phyloP scores from a whole-genome alignment of 35 echinoderm and acorn worm genomes.

The Apostichopus japonicus region DNA sequence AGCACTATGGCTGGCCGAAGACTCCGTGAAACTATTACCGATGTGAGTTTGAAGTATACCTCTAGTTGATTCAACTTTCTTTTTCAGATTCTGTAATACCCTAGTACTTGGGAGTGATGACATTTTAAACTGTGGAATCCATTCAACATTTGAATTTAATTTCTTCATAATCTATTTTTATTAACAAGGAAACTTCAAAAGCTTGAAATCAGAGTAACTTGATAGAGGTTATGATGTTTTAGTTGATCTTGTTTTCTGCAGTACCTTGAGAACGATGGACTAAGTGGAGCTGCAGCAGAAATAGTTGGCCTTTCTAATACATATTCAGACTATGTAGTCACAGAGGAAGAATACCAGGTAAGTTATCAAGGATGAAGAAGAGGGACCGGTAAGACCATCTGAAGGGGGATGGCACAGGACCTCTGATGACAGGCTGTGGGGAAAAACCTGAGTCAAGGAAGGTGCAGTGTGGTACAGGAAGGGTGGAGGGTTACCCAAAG shows the following conservation, averaged over 20 bases:
- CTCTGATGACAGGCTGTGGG: too few relatives aligned
- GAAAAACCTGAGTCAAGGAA: too few relatives aligned
- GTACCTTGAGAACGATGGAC: constrained; percentile 51
- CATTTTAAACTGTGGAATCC: too few relatives aligned
- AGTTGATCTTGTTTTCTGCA: neutral
- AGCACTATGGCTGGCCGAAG: constrained; percentile 94
- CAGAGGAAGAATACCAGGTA: constrained; percentile 89
- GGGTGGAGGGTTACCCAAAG: too few relatives aligned
- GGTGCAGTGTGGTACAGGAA: too few relatives aligned
- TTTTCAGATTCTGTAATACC: neutral
- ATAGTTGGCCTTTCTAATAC: constrained; percentile 87
- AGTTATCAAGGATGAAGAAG: neutral
- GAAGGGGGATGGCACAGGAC: too few relatives aligned
- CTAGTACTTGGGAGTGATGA: neutral
- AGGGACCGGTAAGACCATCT: neutral
- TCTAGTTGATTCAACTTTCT: neutral
- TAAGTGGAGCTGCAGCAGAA: constrained; percentile 46
- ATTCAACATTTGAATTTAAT: too few relatives aligned
- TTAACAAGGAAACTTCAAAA: too few relatives aligned
- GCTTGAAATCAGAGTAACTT: too few relatives aligned
- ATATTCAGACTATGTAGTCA: constrained; percentile 92
- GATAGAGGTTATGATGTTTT: too few relatives aligned
- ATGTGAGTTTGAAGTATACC: neutral
- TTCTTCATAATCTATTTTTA: too few relatives aligned
- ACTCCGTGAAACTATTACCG: constrained; percentile 53